Base-by-base conservation (phyloP, 2,888 invertebrate genomes). In the Drosophila melanosoma region DNA sequence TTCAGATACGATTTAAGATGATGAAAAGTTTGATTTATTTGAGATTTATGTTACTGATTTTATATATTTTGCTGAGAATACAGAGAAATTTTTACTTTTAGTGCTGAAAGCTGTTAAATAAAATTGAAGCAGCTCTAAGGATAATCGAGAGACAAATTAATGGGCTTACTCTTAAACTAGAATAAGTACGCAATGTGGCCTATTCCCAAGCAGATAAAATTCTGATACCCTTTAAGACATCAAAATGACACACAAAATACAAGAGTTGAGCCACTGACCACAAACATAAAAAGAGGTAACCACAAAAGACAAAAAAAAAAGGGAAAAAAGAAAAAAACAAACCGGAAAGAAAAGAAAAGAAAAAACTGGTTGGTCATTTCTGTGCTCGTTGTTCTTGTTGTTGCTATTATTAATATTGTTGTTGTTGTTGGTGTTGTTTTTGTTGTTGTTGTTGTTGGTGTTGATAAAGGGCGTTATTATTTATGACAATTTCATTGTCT, bases 401-500 rank as follows among this genome's bases (percentile, higher is more conserved):
- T 40, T 54, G 33, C n/a, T 59, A 29, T 52, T 51, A 48, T 40
- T 45, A 10, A 8, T 33, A 11, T 40, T 40, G n/a, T 10, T 40
- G 73, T 75, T 87, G 81, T 85, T 87, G 84, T 40, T 57, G 52
- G 29, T 63, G 33, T 26, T 49, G 35, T 36, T 59, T 57, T 49
- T 69, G 57, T 40, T 57, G 52, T 35, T 63, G 33, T 26, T 49
- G 35, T 36, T 59, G 60, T 49, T 69, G 57, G 53, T 80, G 76
- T 70, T 82, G 73, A 67, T 73, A 49, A 81, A 71, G 80, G 72
- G 76, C 78, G 74, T 74, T 87, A 79, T 87, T 87, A 86, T 87
- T 87, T 88, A 87, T 87, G 88, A 84, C 81, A 87, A 84, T 88
- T 86, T 87, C 87, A 87, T 87, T 87, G 86, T 87, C 88, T 84